A percentile compares a stretch with the other conserved stretches of the same genome.
Evolutionary conservation across 2,888 invertebrate species (phyloP).

Genomic region (Leptarthrus brevirostris): DNA sequence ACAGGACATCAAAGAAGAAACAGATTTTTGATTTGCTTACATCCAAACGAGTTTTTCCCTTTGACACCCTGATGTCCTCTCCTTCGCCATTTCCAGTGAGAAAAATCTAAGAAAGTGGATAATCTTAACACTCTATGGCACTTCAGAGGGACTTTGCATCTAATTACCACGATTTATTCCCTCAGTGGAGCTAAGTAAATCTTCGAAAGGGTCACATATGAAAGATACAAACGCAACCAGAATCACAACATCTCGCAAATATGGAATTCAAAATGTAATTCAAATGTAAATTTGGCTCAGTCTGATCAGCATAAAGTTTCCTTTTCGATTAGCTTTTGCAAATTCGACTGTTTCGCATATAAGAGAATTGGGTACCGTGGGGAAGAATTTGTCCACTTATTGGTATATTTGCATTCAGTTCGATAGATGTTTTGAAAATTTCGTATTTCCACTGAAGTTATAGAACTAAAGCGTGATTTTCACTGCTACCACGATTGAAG

Average conservation of each 20-base stretch:
- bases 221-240: conserved; percentile 12
- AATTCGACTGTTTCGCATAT: conserved; percentile 11
- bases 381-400: neutral
- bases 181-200: conserved; percentile 39
- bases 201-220: conserved; percentile 24
- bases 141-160: conserved; percentile 43
- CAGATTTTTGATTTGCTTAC: conserved; percentile 33
- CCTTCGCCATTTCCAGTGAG: neutral
- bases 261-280: conserved; percentile 45
- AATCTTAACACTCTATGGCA: conserved; percentile 44
- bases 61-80: neutral
- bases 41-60: conserved; percentile 38
- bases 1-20: conserved; percentile 40
- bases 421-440: no score
- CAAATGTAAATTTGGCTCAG: conserved; percentile 40
- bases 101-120: conserved; percentile 24
- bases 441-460: no score
- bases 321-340: conserved; percentile 41
- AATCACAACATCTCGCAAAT: conserved; percentile 10
- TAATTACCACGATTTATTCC: conserved; percentile 41
- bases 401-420: neutral
- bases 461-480: no score
- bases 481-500: no score
- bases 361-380: neutral
- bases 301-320: conserved; percentile 42